These are phyloP conservation scores for Sminthurides bifidus DNA, from an alignment of 1,140 invertebrate genomes.

Conservation along the genomic window DNA sequence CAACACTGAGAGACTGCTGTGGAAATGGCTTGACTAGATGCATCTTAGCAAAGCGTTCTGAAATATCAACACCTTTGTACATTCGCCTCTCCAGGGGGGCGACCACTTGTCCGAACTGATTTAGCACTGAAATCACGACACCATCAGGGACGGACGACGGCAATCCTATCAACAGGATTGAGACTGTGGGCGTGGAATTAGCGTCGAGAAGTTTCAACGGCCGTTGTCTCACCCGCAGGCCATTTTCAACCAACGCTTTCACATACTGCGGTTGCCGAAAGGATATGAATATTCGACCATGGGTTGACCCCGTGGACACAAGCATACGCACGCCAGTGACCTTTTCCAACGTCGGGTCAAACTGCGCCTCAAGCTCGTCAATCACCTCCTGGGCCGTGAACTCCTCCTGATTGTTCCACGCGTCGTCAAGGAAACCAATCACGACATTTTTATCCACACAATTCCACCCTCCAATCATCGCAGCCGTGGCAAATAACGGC, in stretches of 20 bases:
- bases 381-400: constrained; percentile 36
- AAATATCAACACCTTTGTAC: constrained; percentile 38
- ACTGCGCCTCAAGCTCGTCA: constrained; percentile 36
- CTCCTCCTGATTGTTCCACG: constrained; percentile 17
- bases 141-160: constrained; percentile 36
- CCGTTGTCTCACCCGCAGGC: constrained; percentile 16
- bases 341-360: constrained; percentile 33
- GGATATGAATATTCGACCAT: constrained; percentile 7
- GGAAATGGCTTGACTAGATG: constrained; percentile 29
- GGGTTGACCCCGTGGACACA: no score
- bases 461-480: constrained; percentile 9
- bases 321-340: constrained; percentile 35
- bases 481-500: neutral
- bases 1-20: constrained; percentile 8
- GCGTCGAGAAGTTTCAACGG: neutral
- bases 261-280: no score
- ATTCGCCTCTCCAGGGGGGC: constrained; percentile 36
- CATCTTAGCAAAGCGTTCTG: constrained; percentile 35
- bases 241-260: constrained; percentile 28
- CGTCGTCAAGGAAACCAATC: constrained; percentile 17
- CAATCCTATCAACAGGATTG: constrained; percentile 32
- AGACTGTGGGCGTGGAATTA: no score
- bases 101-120: constrained; percentile 36
- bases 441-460: constrained; percentile 26
- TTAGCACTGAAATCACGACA: constrained; percentile 34